phyloP scores from a whole-genome alignment of 2,888 invertebrate species.

The Caenorhabditis sp. region DNA sequence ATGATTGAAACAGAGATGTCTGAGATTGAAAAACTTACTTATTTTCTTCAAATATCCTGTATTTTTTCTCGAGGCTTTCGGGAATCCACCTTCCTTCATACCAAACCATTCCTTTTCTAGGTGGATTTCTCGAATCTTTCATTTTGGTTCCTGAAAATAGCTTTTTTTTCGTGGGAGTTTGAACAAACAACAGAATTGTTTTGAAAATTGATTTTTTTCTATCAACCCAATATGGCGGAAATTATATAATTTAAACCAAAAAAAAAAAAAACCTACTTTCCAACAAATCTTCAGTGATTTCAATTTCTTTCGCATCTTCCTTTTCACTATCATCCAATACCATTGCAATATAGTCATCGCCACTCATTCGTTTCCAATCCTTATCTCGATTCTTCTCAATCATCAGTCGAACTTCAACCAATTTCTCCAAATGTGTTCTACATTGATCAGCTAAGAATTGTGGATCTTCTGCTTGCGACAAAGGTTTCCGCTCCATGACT shows the following conservation, averaged over 20 bases:
- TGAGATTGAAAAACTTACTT: conserved; percentile 12
- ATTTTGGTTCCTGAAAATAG: neutral
- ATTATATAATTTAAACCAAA: too few relatives aligned
- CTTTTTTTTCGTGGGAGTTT: too few relatives aligned
- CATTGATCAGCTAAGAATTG: conserved; percentile 37
- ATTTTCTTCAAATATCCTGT: conserved; percentile 29
- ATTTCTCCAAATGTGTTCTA: conserved; percentile 30
- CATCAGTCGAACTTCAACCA: conserved; percentile 46
- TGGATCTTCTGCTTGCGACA: conserved; percentile 28
- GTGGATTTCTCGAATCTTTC: conserved; percentile 6
- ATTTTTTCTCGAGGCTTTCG: conserved; percentile 15
- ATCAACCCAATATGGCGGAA: too few relatives aligned
- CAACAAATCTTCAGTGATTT: neutral
- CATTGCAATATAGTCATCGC: conserved; percentile 38
- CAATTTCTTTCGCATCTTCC: conserved; percentile 15
- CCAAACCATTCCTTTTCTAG: conserved; percentile 19
- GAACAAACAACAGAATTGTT: neutral
- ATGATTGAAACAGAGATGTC: neutral
- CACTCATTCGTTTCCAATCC: conserved; percentile 29
- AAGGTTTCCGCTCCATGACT: conserved; percentile 35
- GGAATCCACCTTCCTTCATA: conserved; percentile 35
- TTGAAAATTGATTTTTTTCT: neutral
- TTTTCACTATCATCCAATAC: conserved; percentile 31
- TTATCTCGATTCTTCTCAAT: conserved; percentile 26
- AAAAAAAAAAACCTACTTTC: conserved; percentile 6